These are phyloP conservation scores for Lottia gigantea DNA, from an alignment of 2,888 invertebrate species.

Conservation along the genomic window DNA sequence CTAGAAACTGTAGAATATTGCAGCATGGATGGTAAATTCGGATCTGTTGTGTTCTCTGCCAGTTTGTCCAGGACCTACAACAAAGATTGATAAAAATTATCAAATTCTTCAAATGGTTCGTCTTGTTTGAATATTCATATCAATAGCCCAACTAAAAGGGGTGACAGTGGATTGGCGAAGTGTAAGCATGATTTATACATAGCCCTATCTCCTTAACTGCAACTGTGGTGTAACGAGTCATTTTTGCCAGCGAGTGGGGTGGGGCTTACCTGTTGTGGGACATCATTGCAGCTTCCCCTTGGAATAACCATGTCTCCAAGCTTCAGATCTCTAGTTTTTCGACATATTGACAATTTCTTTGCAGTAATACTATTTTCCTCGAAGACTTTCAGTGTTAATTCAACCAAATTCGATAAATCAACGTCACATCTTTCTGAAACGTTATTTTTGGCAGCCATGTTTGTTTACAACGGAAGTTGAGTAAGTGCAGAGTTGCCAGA, in stretches of 20 bases:
- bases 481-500: not conserved
- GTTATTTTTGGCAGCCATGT: conserved; percentile 16
- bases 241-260: no score
- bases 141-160: no score
- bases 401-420: not conserved
- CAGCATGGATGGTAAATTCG: no score
- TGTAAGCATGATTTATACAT: no score
- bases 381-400: not conserved
- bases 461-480: conserved; percentile 27
- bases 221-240: no score
- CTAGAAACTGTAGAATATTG: not conserved
- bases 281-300: conserved; percentile 8
- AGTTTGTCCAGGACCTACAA: no score
- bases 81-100: no score
- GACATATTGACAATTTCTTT: conserved; percentile 21
- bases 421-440: not conserved
- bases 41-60: no score
- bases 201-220: no score
- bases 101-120: no score
- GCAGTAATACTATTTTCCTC: not conserved
- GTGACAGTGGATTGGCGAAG: no score
- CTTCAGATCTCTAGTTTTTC: conserved; percentile 23
- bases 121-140: no score
- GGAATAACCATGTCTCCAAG: conserved; percentile 27
- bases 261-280: not conserved